Evolutionary conservation across 2,888 invertebrate species (phyloP).

Genomic region (Conchocele bisecta): DNA sequence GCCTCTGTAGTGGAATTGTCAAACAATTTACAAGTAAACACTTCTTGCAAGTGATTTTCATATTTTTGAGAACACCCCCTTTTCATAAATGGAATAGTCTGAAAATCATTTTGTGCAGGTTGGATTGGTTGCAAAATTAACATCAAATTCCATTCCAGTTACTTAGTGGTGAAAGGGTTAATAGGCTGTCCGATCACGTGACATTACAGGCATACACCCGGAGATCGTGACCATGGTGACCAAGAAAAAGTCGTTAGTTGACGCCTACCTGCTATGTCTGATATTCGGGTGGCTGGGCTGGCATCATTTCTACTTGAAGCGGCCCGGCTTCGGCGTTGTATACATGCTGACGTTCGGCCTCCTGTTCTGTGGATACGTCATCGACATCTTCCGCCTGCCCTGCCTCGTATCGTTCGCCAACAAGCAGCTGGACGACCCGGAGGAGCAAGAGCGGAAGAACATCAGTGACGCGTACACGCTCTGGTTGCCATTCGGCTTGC

Average conservation of each 20-base stretch:
- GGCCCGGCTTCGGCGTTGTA: slow-evolving; percentile 58
- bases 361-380: slow-evolving; percentile 60
- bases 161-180: too few species aligned
- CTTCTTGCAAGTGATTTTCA: too few species aligned
- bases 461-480: slow-evolving; percentile 57
- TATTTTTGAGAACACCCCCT: too few species aligned
- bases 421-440: slow-evolving; percentile 12
- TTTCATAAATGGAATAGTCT: too few species aligned
- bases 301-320: slow-evolving; percentile 63
- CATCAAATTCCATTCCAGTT: too few species aligned
- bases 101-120: too few species aligned
- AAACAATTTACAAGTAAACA: too few species aligned
- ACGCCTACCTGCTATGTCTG: slow-evolving; percentile 55
- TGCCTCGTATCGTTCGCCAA: slow-evolving; percentile 61
- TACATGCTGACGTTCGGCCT: slow-evolving; percentile 69
- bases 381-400: slow-evolving; percentile 66
- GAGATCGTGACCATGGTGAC: too few species aligned
- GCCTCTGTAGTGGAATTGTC: too few species aligned
- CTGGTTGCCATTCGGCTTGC: slow-evolving; percentile 63
- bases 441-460: slow-evolving; percentile 40
- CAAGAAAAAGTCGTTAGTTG: slow-evolving; percentile 51
- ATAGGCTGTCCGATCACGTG: too few species aligned
- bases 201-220: too few species aligned
- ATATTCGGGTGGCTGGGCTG: slow-evolving; percentile 51
- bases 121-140: too few species aligned